Percentiles rank a stretch among this genome's conserved stretches.
phyloP scores from a whole-genome alignment of 2,113 vertebrate species.

The Rutilus rutilus region DNA sequence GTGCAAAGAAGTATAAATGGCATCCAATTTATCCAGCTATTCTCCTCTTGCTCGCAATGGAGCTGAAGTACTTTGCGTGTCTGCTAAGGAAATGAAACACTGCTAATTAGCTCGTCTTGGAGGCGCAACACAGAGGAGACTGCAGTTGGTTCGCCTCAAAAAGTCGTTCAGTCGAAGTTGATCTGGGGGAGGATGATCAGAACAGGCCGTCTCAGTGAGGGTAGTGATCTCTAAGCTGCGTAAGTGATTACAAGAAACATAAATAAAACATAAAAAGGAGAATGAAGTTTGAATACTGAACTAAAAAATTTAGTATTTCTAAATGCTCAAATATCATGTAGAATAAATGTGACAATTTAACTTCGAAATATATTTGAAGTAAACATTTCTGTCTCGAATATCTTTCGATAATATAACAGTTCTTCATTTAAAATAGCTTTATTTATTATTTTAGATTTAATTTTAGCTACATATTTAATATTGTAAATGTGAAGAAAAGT shows the following conservation, averaged over 20 bases:
- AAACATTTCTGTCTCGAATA: neutral
- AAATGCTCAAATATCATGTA: neutral
- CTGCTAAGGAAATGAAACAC: conserved; percentile 59
- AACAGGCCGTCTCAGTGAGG: conserved; percentile 54
- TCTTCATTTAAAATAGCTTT: neutral
- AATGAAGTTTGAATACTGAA: neutral
- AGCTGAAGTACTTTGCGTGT: conserved; percentile 55
- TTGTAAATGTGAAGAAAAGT: neutral
- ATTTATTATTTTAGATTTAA: neutral
- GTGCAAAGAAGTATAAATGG: conserved; percentile 53
- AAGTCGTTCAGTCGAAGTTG: conserved; percentile 58
- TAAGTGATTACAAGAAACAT: conserved; percentile 17
- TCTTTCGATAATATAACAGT: neutral
- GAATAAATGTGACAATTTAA: neutral
- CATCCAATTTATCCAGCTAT: conserved; percentile 61
- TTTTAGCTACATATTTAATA: neutral
- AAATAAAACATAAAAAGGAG: conserved; percentile 5
- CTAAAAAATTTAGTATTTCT: too few relatives aligned
- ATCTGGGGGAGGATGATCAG: conserved; percentile 54
- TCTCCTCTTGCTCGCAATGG: conserved; percentile 55
- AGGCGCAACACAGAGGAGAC: conserved; percentile 49
- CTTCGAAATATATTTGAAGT: neutral
- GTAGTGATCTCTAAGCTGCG: conserved; percentile 53
- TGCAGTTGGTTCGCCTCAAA: conserved; percentile 52
- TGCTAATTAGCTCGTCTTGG: conserved; percentile 63